Evolutionary conservation across 2,888 invertebrate species (phyloP), one percentile per base, ranked within the genome.

Genomic region (Proisotoma minuta): DNA sequence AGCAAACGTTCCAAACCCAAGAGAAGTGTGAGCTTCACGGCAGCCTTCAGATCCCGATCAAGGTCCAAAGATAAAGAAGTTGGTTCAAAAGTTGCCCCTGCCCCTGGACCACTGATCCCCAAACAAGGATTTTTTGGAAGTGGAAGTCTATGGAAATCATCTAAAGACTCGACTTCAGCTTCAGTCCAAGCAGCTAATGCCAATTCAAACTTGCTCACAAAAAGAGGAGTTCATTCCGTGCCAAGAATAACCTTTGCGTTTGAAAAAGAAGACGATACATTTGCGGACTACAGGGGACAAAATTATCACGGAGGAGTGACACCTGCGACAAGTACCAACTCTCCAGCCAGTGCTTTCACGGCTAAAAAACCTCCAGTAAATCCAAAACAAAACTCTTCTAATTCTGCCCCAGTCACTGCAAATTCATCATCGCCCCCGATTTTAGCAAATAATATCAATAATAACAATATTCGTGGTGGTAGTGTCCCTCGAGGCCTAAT

Each of bases 181-280:
- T 10, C 8, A 20, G 22, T 5, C 18, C 50, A 43, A 43, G 20
- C 15, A 20, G 39, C 10, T 5, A 34, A 5, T 27, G 8, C 28
- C n/a, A n/a, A 5, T 34, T 54, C 39, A 15, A 43, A 5, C 43
- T 20, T 43, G 18, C 18, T 12, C 5, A 43, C 18, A n/a, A 43
- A 43, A n/a, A 5, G 43, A 4, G 43, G 65, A 48, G 62, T 59
- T 43, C 57, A 60, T 40, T 66, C 62, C 52, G 60, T 66, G 53
- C 66, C 66, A 24, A 63, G 62, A 50, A 66, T 66, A 28, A 58
- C 62, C 29, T 66, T 66, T 34, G 62, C 66, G 18, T 51, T 66
- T 50, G 62, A 56, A 23, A 23, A 56, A 18, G 56, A 56, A 26
- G 56, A 56, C 43, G 8, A 22, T 20, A 43, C 40, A 3, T 56